A percentile compares a stretch with the other conserved stretches of the same genome.
Conservation (phyloP, 2,113 vertebrate genomes). For the Amphiprion ocellaris region DNA sequence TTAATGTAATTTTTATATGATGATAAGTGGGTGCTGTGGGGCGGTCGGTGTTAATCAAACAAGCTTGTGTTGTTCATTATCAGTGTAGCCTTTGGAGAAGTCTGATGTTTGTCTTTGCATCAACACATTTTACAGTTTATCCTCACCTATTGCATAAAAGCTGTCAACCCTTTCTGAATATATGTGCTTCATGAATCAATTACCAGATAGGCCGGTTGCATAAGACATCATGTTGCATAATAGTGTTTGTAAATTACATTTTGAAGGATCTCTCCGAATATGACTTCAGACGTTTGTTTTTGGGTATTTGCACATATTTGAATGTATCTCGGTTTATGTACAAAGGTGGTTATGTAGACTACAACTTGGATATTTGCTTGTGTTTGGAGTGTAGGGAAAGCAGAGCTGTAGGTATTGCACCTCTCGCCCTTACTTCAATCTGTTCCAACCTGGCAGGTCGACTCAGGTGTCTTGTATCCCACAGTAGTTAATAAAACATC, state of each 20-base stretch:
- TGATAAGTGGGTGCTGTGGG: not conserved
- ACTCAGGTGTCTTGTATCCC: slow-evolving; percentile 37
- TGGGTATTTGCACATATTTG: slow-evolving; percentile 6
- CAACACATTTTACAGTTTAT: slow-evolving; percentile 31
- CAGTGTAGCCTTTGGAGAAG: not conserved
- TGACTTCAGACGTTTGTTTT: not conserved
- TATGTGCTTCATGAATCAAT: slow-evolving; percentile 32
- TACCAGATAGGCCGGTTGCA: slow-evolving; percentile 34
- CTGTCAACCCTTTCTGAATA: slow-evolving; percentile 16
- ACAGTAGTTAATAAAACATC: slow-evolving; percentile 57
- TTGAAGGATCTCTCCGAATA: not conserved
- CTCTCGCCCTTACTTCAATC: not conserved
- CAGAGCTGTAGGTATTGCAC: slow-evolving; percentile 2
- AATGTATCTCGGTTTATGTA: not conserved
- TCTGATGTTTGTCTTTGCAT: slow-evolving; percentile 24
- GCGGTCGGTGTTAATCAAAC: not conserved
- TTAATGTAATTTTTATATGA: not conserved
- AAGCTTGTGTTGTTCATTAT: slow-evolving; percentile 15
- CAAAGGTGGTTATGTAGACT: not conserved
- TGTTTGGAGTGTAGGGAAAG: slow-evolving; percentile 24
- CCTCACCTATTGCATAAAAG: slow-evolving; percentile 34
- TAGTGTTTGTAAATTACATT: slow-evolving; percentile 26
- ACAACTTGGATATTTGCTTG: slow-evolving; percentile 3
- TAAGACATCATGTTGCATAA: slow-evolving; percentile 39
- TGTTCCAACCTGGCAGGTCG: not conserved